Conservation (phyloP, 2,888 invertebrate genomes). For the Agonum fuliginosum region DNA sequence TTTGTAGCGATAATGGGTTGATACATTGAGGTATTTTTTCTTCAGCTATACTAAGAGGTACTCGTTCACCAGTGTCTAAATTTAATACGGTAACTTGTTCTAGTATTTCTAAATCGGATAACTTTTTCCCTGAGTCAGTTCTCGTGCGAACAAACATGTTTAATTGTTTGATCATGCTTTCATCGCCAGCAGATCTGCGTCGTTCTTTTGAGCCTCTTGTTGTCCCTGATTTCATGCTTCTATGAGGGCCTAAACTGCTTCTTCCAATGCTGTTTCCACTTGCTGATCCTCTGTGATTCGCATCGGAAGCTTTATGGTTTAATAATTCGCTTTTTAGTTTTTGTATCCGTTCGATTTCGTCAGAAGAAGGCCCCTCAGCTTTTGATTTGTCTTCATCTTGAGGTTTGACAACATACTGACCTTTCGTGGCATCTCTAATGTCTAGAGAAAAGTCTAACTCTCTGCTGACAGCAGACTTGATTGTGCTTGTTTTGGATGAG, state of each 20-base stretch:
- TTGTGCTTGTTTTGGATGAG: constrained; percentile 65
- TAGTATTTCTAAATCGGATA: constrained; percentile 94
- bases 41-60: constrained; percentile 96
- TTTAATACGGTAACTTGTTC: constrained; percentile 92
- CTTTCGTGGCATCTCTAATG: constrained; percentile 71
- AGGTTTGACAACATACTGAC: constrained; percentile 78
- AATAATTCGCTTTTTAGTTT: constrained; percentile 74
- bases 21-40: constrained; percentile 93
- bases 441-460: constrained; percentile 69
- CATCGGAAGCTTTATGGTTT: constrained; percentile 66
- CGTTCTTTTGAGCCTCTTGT: constrained; percentile 76
- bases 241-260: constrained; percentile 52
- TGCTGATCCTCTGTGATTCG: constrained; percentile 72
- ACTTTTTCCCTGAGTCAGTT: constrained; percentile 89
- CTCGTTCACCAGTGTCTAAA: constrained; percentile 90
- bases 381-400: constrained; percentile 81
- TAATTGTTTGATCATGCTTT: constrained; percentile 81
- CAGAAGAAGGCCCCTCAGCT: constrained; percentile 78
- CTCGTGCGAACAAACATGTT: constrained; percentile 86
- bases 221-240: constrained; percentile 63
- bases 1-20: constrained; percentile 95
- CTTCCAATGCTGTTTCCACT: constrained; percentile 72
- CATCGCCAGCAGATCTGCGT: constrained; percentile 89
- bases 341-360: constrained; percentile 78
- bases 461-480: constrained; percentile 65